Conservation (phyloP, 2,797 vertebrate genomes). For the Trichosurus vulpecula region DNA sequence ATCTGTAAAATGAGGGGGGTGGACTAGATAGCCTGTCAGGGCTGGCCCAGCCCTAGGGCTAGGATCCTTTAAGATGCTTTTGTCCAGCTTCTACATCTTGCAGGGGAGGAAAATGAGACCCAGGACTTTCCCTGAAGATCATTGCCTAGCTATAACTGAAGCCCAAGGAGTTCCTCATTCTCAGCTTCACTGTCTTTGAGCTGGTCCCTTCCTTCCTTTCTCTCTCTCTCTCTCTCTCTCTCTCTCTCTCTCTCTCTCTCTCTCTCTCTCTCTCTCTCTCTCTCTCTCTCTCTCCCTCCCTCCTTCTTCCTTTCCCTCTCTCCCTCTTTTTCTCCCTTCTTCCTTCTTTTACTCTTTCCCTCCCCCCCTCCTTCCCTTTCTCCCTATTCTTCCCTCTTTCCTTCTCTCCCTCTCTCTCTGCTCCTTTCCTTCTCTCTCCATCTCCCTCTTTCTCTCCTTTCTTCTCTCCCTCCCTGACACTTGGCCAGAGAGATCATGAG, state of each 20-base stretch:
- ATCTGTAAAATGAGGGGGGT: not conserved
- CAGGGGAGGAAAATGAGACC: not conserved
- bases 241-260: fast-evolving
- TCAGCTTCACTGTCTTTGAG: not conserved
- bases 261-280: not conserved
- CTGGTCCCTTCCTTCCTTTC: not conserved
- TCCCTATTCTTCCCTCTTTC: not conserved
- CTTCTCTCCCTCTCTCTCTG: not conserved
- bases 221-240: not conserved
- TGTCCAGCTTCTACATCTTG: not conserved
- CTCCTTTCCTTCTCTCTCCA: not conserved
- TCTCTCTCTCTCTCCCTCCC: too few relatives aligned
- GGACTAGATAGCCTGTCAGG: not conserved
- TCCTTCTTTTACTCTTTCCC: not conserved
- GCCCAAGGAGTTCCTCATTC: not conserved
- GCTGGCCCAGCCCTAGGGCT: not conserved
- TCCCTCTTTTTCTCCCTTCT: not conserved
- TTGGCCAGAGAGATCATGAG: not conserved
- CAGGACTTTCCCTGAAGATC: too few relatives aligned
- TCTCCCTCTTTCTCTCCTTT: too few relatives aligned
- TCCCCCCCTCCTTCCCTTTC: not conserved
- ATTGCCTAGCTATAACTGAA: not conserved
- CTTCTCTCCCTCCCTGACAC: not conserved
- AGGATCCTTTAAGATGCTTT: not conserved
- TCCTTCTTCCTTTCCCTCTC: too few relatives aligned